Evolutionary conservation across 1,140 invertebrate species (phyloP).

Genomic region (Pseudomyrmex cubaensis): DNA sequence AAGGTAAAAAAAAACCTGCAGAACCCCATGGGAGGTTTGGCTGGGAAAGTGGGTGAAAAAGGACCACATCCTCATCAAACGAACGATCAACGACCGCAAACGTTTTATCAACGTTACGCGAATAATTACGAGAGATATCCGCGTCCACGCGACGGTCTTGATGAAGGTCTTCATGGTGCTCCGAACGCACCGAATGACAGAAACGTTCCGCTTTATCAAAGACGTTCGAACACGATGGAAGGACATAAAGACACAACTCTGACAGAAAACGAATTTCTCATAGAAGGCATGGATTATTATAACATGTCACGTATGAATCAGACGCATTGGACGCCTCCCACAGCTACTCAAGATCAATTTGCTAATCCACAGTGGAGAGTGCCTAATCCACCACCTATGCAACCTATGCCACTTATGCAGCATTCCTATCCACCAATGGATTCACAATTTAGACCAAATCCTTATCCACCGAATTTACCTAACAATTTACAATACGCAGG

Average conservation of each 20-base stretch:
- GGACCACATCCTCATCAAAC: constrained; percentile 9
- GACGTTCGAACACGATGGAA: constrained; percentile 41
- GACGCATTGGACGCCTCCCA: constrained; percentile 44
- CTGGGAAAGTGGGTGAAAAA: constrained; percentile 51
- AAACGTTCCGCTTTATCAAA: constrained; percentile 55
- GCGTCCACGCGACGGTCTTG: constrained; percentile 54
- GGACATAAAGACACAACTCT: constrained; percentile 20
- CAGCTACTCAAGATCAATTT: constrained; percentile 41
- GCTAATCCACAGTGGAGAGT: constrained; percentile 58
- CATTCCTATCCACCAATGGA: constrained; percentile 62
- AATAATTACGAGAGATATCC: constrained; percentile 79
- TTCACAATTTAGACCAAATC: constrained; percentile 43
- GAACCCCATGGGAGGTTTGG: not conserved
- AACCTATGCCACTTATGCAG: constrained; percentile 29
- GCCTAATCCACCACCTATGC: constrained; percentile 3
- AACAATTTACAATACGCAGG: constrained; percentile 57
- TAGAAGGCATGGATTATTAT: constrained; percentile 59
- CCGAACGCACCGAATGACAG: constrained; percentile 40
- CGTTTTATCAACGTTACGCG: constrained; percentile 68
- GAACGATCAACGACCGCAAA: constrained; percentile 7
- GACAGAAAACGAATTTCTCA: constrained; percentile 56
- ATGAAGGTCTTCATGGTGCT: not conserved
- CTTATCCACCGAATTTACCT: constrained; percentile 20
- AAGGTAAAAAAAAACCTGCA: constrained; percentile 42
- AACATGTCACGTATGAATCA: constrained; percentile 52